Evolutionary conservation across 2,888 invertebrate genomes (phyloP).

Genomic region (Heliconius erato): DNA sequence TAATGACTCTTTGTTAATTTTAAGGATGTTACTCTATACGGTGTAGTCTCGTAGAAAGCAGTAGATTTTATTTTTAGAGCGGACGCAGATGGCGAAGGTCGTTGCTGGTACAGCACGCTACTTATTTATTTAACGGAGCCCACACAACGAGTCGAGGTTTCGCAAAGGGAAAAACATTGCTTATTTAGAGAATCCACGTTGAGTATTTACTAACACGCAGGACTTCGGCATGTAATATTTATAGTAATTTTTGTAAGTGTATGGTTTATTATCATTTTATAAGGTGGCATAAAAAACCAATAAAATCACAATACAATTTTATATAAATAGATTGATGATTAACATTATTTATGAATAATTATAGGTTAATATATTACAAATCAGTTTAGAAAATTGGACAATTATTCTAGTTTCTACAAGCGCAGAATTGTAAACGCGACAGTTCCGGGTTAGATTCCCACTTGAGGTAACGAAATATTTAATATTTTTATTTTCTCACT

Average conservation of each 20-base stretch:
- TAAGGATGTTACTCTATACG: constrained; percentile 46
- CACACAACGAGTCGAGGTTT: constrained; percentile 64
- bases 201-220: constrained; percentile 20
- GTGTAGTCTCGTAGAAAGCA: constrained; percentile 50
- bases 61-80: constrained; percentile 72
- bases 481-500: too few relatives aligned
- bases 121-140: constrained; percentile 78
- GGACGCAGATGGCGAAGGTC: constrained; percentile 80
- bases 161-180: constrained; percentile 57
- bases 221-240: constrained; percentile 6
- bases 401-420: background rate
- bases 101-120: constrained; percentile 69
- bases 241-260: background rate
- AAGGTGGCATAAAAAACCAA: background rate
- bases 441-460: too few relatives aligned
- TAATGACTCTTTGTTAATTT: constrained; percentile 27
- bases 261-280: background rate
- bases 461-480: too few relatives aligned
- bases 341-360: too few relatives aligned
- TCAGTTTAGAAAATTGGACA: background rate
- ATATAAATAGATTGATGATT: background rate
- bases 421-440: too few relatives aligned
- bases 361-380: background rate
- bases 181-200: constrained; percentile 33
- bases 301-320: background rate